Evolutionary conservation across 2,113 vertebrate species (phyloP).

Genomic region (Apodemus sylvaticus): DNA sequence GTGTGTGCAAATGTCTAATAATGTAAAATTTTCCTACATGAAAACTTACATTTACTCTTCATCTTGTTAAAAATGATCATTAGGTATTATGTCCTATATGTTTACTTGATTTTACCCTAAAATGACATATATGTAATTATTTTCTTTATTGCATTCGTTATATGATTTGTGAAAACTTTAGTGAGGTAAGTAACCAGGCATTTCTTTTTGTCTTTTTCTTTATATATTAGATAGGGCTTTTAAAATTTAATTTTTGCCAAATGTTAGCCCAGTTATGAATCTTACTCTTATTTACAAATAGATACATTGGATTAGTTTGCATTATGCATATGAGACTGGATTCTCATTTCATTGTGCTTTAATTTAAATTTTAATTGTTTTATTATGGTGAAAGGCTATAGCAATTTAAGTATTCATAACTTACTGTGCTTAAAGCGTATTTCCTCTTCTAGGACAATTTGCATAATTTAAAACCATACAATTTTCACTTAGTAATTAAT

Average conservation of each 20-base stretch:
- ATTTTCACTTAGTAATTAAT: neutral
- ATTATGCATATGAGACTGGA: neutral
- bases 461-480: constrained; percentile 5
- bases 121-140: constrained; percentile 7
- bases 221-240: neutral
- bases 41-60: neutral
- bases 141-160: neutral
- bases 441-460: neutral
- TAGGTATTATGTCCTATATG: neutral
- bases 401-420: neutral
- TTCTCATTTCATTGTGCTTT: constrained; percentile 46
- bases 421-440: neutral
- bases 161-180: constrained; percentile 20
- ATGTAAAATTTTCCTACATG: neutral
- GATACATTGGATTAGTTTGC: neutral
- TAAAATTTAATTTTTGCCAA: neutral
- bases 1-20: neutral
- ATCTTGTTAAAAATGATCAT: neutral
- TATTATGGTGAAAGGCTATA: neutral
- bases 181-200: neutral
- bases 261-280: neutral
- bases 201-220: neutral
- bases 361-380: constrained; percentile 43
- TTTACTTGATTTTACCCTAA: neutral
- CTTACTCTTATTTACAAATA: neutral